Evolutionary conservation across 92 coral and sea anemone species (phyloP), one percentile per base, ranked within the genome.

Genomic region (Epizoanthus rinbou): DNA sequence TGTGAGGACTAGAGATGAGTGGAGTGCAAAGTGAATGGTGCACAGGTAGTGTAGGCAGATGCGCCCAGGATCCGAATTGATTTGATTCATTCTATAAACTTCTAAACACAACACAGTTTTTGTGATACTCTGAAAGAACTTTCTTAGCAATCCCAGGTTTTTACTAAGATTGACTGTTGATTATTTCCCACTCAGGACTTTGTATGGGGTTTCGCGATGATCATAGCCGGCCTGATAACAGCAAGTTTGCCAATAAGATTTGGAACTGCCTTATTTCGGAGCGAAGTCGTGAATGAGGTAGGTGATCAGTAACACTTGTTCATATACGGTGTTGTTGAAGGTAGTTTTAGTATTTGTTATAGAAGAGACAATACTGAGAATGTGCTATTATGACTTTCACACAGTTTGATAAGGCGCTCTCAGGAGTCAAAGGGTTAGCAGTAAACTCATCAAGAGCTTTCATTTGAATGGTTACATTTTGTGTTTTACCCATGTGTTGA

Each of bases 151-250:
- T 28, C 8, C 50, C 50, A 43, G 7, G 15, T 11, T 65, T 28
- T 14, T 7, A 14, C 0, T 64, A 24, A 13, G 37, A 16, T 18
- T 75, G 16, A 56, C 1, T 33, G 7, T 3, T 75, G 15, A n/a
- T 43, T 9, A 8, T 1, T 1, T 74, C 3, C 25, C 2, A 53
- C 66, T 23, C 90, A 93, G 97, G 97, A 91, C 84, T 93, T 93
- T 47, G 97, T 93, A 3, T 93, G 97, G 97, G 89, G 92, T 63
- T 93, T 91, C 35, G 94, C 93, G 31, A 80, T 88, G 66, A 84
- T 93, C 58, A 84, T 93, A 19, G 89, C 94, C 0, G 97, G 94
- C 6, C 65, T 76, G 18, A 75, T 91, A 59, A 72, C 84, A 64
- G 59, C 87, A 62, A 73, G 91, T 4, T 14, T 93, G 25, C 89